Evolutionary conservation across 2,797 vertebrate genomes (phyloP), one percentile per base, ranked within the genome.

Genomic region (Lepidocolaptes lacrymiger): DNA sequence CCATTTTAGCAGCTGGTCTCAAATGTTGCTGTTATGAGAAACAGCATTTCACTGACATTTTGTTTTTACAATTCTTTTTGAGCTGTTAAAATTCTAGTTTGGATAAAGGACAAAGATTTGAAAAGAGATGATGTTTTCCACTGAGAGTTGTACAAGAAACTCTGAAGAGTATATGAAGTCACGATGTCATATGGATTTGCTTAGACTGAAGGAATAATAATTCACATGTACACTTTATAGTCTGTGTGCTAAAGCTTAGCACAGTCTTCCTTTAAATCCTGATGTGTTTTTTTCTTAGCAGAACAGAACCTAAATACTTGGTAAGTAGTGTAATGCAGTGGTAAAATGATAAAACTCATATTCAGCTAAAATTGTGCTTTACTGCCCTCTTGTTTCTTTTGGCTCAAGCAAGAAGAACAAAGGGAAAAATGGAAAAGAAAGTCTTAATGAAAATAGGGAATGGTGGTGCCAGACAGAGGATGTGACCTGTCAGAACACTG

Each of bases 301-400:
- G 91, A 95, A 95, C 85, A 95, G 92, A 97, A 95, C 77, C 62
- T 89, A 96, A 97, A 97, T 97, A 96, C 91, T 97, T 97, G 91
- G 96, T 96, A 96, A 97, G 72, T 97, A 91, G 85, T 96, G 94
- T 96, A 97, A 97, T 93, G 88, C 85, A 95, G 96, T 95, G 96
- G 95, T 97, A 97, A 95, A 96, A 96, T 95, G 94, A 97, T 96
- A 95, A 96, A 96, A 95, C 56, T 95, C 93, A 89, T 95, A 96
- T 97, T 97, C 92, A 88, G 78, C 96, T 96, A 91, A 96, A 97
- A 96, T 79, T 93, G 37, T 96, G 79, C 90, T 97, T 93, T 95
- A 94, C 95, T 97, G 86, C 94, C 74, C 89, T 96, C 89, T 97
- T 98, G 95, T 97, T 98, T 96, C 96, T 97, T 92, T 98, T 98